Conservation (phyloP, 30 jellyfish, hydroid and myxozoan species). For the Nemopilema nomurai region DNA sequence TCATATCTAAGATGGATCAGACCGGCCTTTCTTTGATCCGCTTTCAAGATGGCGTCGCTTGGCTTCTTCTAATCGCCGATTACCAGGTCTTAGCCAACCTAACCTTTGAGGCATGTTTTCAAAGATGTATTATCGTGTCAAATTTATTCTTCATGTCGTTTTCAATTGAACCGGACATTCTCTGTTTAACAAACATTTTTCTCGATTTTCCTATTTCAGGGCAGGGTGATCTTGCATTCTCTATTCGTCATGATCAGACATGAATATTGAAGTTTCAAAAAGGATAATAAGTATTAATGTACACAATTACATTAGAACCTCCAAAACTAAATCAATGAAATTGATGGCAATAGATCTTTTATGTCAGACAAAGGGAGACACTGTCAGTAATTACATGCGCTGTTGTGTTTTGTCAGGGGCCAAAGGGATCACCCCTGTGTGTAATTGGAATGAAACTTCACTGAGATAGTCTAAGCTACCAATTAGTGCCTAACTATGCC, state of each 20-base stretch:
- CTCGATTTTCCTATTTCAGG: conserved; percentile 1
- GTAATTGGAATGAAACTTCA: background rate
- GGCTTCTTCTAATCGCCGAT: conserved; percentile 62
- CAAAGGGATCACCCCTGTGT: conserved; percentile 9
- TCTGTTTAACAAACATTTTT: conserved; percentile 52
- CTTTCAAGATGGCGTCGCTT: conserved; percentile 73
- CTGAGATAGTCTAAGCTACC: background rate
- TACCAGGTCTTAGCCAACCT: conserved; percentile 80
- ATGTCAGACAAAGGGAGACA: background rate
- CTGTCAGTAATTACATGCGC: background rate
- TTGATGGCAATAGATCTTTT: background rate
- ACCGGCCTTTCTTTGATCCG: conserved; percentile 77
- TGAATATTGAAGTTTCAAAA: background rate
- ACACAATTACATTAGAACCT: conserved; percentile 33
- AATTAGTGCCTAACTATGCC: background rate
- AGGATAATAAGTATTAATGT: conserved; percentile 25
- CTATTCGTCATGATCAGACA: conserved; percentile 29
- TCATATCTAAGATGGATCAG: conserved; percentile 73
- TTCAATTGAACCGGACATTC: conserved; percentile 71
- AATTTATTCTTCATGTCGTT: conserved; percentile 37
- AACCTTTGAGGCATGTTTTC: conserved; percentile 42
- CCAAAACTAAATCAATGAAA: conserved; percentile 7
- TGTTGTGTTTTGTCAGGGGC: conserved; percentile 16
- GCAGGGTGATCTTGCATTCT: background rate
- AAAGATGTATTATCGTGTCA: conserved; percentile 68